Conservation (phyloP, 2,797 vertebrate genomes). For the Hybognathus amarus region DNA sequence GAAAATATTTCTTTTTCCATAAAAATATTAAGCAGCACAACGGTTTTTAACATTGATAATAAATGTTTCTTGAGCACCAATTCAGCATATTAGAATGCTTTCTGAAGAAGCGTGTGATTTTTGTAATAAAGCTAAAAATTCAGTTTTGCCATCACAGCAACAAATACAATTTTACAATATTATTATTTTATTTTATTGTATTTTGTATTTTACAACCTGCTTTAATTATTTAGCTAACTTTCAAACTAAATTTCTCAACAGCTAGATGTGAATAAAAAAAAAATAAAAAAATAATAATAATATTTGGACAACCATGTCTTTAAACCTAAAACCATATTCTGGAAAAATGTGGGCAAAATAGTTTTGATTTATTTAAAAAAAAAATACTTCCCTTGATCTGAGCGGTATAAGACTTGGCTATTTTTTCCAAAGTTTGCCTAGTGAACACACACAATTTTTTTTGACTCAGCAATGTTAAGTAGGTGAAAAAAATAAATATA, state of each 20-base stretch:
- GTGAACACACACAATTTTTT: no score
- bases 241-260: background rate
- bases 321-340: no score
- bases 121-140: background rate
- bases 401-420: no score
- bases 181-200: background rate
- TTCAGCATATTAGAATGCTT: background rate
- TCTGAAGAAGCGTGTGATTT: background rate
- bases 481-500: no score
- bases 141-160: background rate
- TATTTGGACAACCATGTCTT: background rate
- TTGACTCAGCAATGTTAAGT: no score
- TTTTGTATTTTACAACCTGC: background rate
- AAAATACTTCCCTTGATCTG: no score
- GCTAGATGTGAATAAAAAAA: no score
- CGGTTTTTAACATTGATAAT: background rate
- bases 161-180: background rate
- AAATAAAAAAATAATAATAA: no score
- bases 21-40: background rate
- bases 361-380: no score
- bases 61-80: background rate
- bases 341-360: no score
- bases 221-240: background rate
- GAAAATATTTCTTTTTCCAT: no score
- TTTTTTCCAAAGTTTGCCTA: no score